Evolutionary conservation across 2,888 invertebrate genomes (phyloP).

Genomic region (Gibbula magus): DNA sequence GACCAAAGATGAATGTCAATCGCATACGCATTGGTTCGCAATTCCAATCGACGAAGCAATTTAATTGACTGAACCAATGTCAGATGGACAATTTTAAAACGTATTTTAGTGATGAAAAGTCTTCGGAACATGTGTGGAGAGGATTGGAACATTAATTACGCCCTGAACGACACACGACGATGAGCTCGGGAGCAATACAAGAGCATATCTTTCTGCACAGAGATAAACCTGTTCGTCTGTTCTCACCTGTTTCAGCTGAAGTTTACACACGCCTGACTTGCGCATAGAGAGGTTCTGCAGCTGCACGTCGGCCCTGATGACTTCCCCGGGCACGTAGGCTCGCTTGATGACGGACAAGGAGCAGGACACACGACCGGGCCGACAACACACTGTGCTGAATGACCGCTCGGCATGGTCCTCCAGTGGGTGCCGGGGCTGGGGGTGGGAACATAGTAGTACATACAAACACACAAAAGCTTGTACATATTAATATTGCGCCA

Average conservation of each 20-base stretch:
- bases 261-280: slow-evolving; percentile 63
- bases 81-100: too few species aligned
- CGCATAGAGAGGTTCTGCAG: slow-evolving; percentile 68
- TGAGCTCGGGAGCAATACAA: too few species aligned
- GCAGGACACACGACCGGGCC: slow-evolving; percentile 68
- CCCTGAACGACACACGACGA: too few species aligned
- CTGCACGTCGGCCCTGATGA: slow-evolving; percentile 62
- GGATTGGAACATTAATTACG: too few species aligned
- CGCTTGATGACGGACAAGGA: slow-evolving; percentile 65
- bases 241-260: slow-evolving; percentile 67
- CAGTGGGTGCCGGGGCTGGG: slow-evolving; percentile 56
- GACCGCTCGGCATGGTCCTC: slow-evolving; percentile 68
- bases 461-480: not conserved
- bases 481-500: not conserved
- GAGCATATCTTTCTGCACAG: not conserved
- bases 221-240: not conserved
- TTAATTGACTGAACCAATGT: too few species aligned
- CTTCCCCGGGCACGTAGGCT: slow-evolving; percentile 69
- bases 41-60: too few species aligned
- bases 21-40: too few species aligned
- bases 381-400: slow-evolving; percentile 66
- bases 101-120: too few species aligned
- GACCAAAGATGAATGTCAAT: too few species aligned
- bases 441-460: not conserved
- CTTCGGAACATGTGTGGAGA: too few species aligned